phyloP scores from a whole-genome alignment of 2,888 invertebrate species.

The Drosophila dives region DNA sequence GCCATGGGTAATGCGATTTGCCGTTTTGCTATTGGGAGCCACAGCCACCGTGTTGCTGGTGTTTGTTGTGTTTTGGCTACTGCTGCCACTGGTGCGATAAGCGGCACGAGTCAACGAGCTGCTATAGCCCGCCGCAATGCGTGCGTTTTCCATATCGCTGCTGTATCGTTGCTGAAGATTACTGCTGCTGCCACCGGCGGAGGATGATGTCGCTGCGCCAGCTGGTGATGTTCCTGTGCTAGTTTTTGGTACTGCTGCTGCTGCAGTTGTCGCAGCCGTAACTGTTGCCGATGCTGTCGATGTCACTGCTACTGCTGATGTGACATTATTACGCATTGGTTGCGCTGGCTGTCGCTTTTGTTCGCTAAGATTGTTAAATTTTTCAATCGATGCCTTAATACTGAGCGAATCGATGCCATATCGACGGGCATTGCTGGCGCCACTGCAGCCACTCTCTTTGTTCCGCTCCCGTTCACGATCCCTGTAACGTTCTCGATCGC shows the following conservation, averaged over 20 bases:
- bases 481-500: conserved; percentile 25
- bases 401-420: conserved; percentile 81
- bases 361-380: conserved; percentile 83
- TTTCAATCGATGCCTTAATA: conserved; percentile 83
- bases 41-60: conserved; percentile 10
- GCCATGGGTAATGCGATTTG: conserved; percentile 47
- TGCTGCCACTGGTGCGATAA: conserved; percentile 65
- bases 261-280: neutral
- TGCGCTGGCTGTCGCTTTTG: conserved; percentile 77
- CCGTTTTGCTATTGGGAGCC: conserved; percentile 41
- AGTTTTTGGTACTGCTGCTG: neutral
- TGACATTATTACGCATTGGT: conserved; percentile 18
- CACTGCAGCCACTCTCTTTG: conserved; percentile 12
- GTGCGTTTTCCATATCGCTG: conserved; percentile 64
- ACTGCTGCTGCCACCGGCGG: conserved; percentile 75
- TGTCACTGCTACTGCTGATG: conserved; percentile 8
- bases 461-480: conserved; percentile 28
- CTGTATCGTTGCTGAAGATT: conserved; percentile 80
- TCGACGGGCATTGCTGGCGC: conserved; percentile 50
- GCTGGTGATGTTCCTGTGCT: conserved; percentile 1
- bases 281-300: conserved; percentile 10
- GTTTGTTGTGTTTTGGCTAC: conserved; percentile 2
- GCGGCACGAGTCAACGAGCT: conserved; percentile 78
- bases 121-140: conserved; percentile 70
- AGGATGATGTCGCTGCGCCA: neutral